Evolutionary conservation across 2,797 vertebrate genomes (phyloP).

Genomic region (Scomberomorus guttatus): DNA sequence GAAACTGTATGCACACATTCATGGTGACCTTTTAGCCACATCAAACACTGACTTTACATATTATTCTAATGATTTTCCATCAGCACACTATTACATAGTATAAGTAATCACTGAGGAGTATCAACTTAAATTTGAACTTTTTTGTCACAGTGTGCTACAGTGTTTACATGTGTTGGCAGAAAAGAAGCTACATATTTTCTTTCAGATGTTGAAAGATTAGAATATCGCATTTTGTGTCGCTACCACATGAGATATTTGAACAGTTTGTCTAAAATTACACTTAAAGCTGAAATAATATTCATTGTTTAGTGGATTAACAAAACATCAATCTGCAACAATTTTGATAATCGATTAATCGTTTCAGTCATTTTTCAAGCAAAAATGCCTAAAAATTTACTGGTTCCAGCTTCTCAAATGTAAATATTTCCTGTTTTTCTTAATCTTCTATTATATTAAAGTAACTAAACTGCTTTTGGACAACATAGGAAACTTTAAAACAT

Average conservation of each 20-base stretch:
- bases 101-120: neutral
- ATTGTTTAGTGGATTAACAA: neutral
- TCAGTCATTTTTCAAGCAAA: neutral
- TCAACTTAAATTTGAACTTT: neutral
- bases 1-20: slow-evolving; percentile 19
- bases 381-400: neutral
- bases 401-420: slow-evolving; percentile 2
- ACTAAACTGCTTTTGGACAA: slow-evolving; percentile 2
- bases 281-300: neutral
- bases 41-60: slow-evolving; percentile 5
- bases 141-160: neutral
- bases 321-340: neutral
- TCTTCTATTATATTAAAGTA: neutral
- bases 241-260: neutral
- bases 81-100: neutral
- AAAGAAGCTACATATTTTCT: neutral
- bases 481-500: neutral
- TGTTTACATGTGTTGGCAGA: neutral
- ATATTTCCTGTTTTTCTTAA: neutral
- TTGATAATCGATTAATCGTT: neutral
- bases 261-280: neutral
- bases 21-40: slow-evolving; percentile 3
- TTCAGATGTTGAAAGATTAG: neutral
- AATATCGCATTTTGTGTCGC: neutral
- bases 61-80: neutral